Evolutionary conservation across 2,113 vertebrate species (phyloP).

Genomic region (Trachemys scripta): DNA sequence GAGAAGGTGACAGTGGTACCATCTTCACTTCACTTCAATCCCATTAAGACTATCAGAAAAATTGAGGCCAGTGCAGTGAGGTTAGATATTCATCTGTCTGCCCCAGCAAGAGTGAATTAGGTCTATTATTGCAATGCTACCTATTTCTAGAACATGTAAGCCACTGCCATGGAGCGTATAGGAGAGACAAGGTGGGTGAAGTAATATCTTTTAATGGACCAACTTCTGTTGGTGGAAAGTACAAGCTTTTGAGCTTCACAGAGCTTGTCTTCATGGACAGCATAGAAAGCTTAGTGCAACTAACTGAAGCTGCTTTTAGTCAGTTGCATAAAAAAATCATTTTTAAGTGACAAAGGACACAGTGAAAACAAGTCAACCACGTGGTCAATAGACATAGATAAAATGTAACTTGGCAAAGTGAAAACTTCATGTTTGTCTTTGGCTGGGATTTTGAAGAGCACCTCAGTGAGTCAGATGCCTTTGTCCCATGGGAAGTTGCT

Average conservation of each 20-base stretch:
- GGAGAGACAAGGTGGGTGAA: neutral
- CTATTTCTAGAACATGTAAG: neutral
- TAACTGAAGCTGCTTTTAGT: neutral
- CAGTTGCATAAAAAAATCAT: neutral
- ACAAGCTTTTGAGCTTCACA: neutral
- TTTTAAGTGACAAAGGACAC: neutral
- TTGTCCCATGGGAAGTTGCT: neutral
- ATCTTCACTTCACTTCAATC: neutral
- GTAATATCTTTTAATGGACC: too few relatives aligned
- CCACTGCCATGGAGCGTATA: neutral
- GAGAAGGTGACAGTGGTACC: neutral
- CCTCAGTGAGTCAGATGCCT: neutral
- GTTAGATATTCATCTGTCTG: neutral
- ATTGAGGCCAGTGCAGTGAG: neutral
- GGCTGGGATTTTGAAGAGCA: neutral
- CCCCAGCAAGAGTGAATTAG: neutral
- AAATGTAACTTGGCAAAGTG: neutral
- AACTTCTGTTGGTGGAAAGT: neutral
- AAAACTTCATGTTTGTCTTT: neutral
- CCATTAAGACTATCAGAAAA: neutral
- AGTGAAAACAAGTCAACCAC: neutral
- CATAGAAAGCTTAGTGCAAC: neutral
- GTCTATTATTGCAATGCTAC: neutral
- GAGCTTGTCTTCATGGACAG: neutral
- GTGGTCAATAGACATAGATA: neutral